Base-by-base conservation (phyloP, 1,140 invertebrate species). In the Diorhabda elongata region DNA sequence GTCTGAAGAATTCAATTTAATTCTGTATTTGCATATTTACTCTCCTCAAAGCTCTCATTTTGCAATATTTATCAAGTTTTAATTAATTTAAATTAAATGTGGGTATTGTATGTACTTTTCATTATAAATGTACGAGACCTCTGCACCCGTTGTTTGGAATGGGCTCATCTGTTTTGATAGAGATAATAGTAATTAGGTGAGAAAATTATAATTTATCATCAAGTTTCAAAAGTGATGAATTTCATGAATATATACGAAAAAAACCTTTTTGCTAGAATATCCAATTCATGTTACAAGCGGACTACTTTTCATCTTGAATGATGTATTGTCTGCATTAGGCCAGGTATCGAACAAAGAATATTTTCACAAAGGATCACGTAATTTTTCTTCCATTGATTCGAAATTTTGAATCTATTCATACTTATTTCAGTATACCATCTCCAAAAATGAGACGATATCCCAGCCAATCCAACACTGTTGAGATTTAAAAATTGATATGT, bases 201-300 rank as follows among this genome's bases (percentile, higher is more conserved):
- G 47, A 52, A 52, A 52, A 52, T 52, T 52, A 52, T n/a, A 52
- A 52, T 52, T 52, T 52, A 52, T 52, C 47, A 52, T 52, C 47
- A 8, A 6, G 47, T 6, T n/a, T 52, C 47, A 52, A 52, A 52
- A 52, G 47, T 6, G n/a, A 52, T n/a, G 47, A 26, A 26, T n/a
- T n/a, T 52, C 47, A 52, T 52, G 47, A 52, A 52, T 52, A 52
- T 52, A n/a, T 52, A 52, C n/a, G n/a, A 52, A 52, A n/a, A 52
- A 52, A 52, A 52, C n/a, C 47, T 52, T 52, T 52, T 52, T 52
- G 26, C 47, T 52, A n/a, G 6, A n/a, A 52, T 52, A 52, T 52
- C 6, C 6, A 52, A 8, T n/a, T 52, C 2, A 52, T 52, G 47
- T 52, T 52, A 52, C 47, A 52, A n/a, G 47, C 47, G 6, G 47